Percentiles rank a stretch among this genome's conserved stretches.
Conservation (phyloP, 2,797 vertebrate genomes). For the Oceanodroma leucorhoa region DNA sequence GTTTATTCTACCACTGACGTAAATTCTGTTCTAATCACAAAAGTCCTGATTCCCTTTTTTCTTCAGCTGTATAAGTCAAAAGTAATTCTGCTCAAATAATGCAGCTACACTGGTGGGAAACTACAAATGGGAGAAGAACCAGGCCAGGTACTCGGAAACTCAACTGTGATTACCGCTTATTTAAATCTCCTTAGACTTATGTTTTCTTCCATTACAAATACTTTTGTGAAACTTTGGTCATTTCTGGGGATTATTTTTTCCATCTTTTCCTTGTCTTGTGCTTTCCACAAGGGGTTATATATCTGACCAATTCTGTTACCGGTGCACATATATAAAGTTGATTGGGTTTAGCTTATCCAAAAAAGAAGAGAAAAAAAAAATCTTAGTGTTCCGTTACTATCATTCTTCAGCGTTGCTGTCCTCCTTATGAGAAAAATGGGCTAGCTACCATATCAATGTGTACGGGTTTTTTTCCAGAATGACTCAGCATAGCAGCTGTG, state of each 20-base stretch:
- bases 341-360: neutral
- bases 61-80: slow-evolving; percentile 5
- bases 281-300: neutral
- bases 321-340: neutral
- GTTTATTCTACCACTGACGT: neutral
- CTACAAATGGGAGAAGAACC: neutral
- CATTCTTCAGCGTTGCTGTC: neutral
- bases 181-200: neutral
- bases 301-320: neutral
- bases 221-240: neutral
- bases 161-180: neutral
- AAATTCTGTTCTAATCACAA: neutral
- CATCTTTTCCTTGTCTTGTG: neutral
- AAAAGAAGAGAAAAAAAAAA: neutral
- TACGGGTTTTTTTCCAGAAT: neutral
- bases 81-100: slow-evolving; percentile 1
- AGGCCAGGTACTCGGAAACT: neutral
- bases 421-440: neutral
- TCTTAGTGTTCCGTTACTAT: neutral
- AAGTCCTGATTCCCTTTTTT: neutral
- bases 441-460: neutral
- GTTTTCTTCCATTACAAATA: neutral
- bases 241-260: neutral
- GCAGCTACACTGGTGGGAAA: neutral
- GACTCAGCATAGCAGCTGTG: neutral